Evolutionary conservation across 2,797 vertebrate genomes (phyloP).

Genomic region (Tympanoctomys barrerae): DNA sequence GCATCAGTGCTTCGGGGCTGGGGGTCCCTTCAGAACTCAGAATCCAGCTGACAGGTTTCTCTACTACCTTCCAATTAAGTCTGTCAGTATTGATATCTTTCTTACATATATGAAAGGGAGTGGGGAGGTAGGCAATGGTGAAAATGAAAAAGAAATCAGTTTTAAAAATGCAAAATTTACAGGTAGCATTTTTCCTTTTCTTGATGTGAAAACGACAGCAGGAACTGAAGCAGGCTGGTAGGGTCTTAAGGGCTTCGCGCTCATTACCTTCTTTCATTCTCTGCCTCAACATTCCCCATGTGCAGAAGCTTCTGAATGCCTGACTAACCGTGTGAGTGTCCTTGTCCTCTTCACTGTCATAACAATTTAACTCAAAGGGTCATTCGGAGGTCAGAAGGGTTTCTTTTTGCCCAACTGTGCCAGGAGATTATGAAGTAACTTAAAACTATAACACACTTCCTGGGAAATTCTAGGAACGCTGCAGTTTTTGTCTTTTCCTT

Average conservation of each 20-base stretch:
- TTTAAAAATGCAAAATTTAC: constrained; percentile 57
- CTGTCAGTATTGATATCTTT: constrained; percentile 53
- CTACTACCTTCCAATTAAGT: constrained; percentile 57
- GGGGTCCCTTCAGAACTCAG: not conserved
- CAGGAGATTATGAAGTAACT: constrained; percentile 31
- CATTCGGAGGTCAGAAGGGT: constrained; percentile 30
- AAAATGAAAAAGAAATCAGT: not conserved
- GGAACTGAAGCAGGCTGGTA: not conserved
- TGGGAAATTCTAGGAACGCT: not conserved
- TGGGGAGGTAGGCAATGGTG: constrained; percentile 8
- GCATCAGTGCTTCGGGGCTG: not conserved
- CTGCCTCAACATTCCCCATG: not conserved
- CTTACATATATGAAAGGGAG: constrained; percentile 41
- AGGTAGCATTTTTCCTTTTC: constrained; percentile 49
- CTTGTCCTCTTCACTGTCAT: not conserved
- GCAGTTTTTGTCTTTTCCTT: not conserved
- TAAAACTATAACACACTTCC: not conserved
- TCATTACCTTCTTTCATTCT: not conserved
- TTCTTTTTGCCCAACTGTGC: constrained; percentile 11
- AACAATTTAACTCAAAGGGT: not conserved
- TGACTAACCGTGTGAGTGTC: not conserved
- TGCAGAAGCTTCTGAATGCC: not conserved
- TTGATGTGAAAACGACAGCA: constrained; percentile 45
- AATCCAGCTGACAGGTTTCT: constrained; percentile 26
- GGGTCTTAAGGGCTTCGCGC: not conserved